phyloP scores from a whole-genome alignment of 2,797 vertebrate species.

The Sebastes iracundus region DNA sequence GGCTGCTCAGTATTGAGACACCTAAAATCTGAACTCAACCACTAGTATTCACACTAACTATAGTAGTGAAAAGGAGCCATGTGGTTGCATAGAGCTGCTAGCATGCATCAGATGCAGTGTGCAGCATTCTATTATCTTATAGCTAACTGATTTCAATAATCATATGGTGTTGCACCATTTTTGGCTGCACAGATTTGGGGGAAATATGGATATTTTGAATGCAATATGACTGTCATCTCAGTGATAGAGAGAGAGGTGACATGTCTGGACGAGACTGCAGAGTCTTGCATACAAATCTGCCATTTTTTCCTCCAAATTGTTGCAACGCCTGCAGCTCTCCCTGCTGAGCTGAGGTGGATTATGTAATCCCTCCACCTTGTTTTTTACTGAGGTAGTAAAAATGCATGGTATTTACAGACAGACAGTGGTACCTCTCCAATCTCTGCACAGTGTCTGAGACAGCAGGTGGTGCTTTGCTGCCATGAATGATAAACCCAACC shows the following conservation, averaged over 20 bases:
- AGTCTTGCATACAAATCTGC: slow-evolving; percentile 28
- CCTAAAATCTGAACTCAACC: not conserved
- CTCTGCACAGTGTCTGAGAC: slow-evolving; percentile 27
- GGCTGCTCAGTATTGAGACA: slow-evolving; percentile 25
- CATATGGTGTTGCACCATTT: not conserved
- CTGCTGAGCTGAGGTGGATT: slow-evolving; percentile 24
- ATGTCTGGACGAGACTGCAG: slow-evolving; percentile 29
- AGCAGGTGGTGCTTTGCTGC: slow-evolving; percentile 56
- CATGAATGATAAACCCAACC: slow-evolving; percentile 20
- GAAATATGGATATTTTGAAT: not conserved
- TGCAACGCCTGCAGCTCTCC: slow-evolving; percentile 20
- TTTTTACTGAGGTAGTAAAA: slow-evolving; percentile 26
- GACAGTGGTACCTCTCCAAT: slow-evolving; percentile 17
- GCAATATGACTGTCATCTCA: not conserved
- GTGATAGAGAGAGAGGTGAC: not conserved
- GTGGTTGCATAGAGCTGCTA: slow-evolving; percentile 40
- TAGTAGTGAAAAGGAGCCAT: not conserved
- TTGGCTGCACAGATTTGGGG: not conserved
- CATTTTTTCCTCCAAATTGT: slow-evolving; percentile 8
- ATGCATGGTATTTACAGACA: slow-evolving; percentile 44
- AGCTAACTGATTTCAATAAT: not conserved
- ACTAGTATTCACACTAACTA: not conserved
- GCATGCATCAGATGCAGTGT: slow-evolving; percentile 8
- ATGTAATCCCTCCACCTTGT: slow-evolving; percentile 25
- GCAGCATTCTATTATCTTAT: not conserved